A percentile compares a stretch with the other conserved stretches of the same genome.
phyloP scores from a whole-genome alignment of 92 coral and sea anemone genomes.

The Isaurus tuberculatus region DNA sequence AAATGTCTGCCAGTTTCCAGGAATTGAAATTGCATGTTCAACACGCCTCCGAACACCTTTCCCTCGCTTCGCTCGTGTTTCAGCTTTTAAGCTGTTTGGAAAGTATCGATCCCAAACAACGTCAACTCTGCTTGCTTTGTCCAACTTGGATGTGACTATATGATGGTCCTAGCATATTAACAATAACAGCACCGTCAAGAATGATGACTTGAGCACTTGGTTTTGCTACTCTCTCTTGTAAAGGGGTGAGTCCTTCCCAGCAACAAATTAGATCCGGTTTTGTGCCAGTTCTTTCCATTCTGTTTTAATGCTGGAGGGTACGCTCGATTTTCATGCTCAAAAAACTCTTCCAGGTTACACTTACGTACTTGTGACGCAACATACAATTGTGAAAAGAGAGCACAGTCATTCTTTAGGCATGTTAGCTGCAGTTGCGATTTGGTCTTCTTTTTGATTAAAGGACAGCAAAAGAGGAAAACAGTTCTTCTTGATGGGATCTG shows the following conservation, averaged over 20 bases:
- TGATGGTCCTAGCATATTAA: constrained; percentile 66
- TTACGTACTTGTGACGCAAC: constrained; percentile 29
- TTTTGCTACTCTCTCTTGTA: neutral
- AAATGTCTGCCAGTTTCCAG: constrained; percentile 51
- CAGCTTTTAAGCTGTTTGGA: constrained; percentile 51
- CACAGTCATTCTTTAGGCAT: constrained; percentile 49
- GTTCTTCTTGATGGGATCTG: constrained; percentile 63
- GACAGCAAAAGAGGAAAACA: constrained; percentile 47
- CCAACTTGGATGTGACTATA: constrained; percentile 53
- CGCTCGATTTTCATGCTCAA: constrained; percentile 25
- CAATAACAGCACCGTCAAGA: constrained; percentile 60
- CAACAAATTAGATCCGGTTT: constrained; percentile 31
- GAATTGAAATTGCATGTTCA: constrained; percentile 43
- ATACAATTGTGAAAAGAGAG: constrained; percentile 35
- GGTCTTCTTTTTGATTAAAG: constrained; percentile 50
- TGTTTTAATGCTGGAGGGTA: constrained; percentile 42
- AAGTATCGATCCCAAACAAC: constrained; percentile 54
- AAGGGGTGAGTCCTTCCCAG: constrained; percentile 10
- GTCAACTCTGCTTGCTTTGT: constrained; percentile 52
- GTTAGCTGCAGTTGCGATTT: constrained; percentile 48
- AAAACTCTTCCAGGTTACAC: constrained; percentile 29
- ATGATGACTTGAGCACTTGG: constrained; percentile 38
- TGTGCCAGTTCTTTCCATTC: constrained; percentile 21
- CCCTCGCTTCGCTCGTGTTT: constrained; percentile 55
- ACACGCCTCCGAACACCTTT: constrained; percentile 51